Percentiles rank a stretch among this genome's conserved stretches.
Conservation (phyloP, 2,113 vertebrate species). For the Gavialis gangeticus region DNA sequence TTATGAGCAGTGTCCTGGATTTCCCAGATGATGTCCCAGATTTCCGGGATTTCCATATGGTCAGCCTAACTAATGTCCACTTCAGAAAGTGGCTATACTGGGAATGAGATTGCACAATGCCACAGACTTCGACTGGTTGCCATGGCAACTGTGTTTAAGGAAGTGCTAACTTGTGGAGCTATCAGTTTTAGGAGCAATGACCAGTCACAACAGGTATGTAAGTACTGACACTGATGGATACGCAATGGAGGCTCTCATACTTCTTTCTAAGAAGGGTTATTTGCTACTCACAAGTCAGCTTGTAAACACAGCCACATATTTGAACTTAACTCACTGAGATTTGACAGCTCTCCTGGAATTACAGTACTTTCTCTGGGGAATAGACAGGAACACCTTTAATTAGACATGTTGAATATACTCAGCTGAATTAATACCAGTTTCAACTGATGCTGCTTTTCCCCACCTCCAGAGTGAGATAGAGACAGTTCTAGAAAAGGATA, state of each 20-base stretch:
- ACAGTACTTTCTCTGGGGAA: neutral
- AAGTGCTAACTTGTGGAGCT: neutral
- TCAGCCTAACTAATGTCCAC: neutral
- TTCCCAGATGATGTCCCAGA: neutral
- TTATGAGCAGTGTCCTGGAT: neutral
- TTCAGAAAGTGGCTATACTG: neutral
- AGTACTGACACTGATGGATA: neutral
- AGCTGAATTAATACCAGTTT: neutral
- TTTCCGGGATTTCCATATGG: too few species aligned
- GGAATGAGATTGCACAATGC: neutral
- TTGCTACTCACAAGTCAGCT: neutral
- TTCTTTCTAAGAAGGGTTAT: neutral
- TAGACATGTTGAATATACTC: neutral
- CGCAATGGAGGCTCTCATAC: neutral
- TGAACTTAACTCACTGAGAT: neutral
- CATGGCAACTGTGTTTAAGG: neutral
- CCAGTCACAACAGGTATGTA: neutral
- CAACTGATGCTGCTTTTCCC: fast-evolving
- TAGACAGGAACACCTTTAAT: neutral
- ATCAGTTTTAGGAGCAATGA: neutral
- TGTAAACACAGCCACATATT: neutral
- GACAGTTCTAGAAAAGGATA: neutral
- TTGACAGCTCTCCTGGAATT: neutral
- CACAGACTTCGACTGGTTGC: neutral
- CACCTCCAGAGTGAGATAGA: neutral